phyloP scores from a whole-genome alignment of 53 echinoderm and acorn worm species.

The Astropecten irregularis region DNA sequence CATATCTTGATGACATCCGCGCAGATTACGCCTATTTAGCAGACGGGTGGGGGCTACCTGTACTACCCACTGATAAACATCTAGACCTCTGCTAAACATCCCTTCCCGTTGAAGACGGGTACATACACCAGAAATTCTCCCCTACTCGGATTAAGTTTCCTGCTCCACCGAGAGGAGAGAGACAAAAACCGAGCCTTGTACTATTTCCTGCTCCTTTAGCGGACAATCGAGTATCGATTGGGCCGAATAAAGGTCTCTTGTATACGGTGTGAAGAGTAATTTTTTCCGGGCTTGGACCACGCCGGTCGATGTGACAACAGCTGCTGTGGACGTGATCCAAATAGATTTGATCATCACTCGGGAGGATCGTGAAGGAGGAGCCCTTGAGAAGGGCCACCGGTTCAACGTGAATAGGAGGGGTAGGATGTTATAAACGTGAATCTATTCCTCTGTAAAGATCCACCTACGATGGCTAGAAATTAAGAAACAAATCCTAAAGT shows the following conservation, averaged over 20 bases:
- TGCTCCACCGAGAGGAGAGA: too few relatives aligned
- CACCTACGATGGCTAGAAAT: too few relatives aligned
- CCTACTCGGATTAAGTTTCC: not conserved
- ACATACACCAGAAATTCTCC: not conserved
- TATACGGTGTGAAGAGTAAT: slow-evolving; percentile 27
- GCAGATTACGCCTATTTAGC: too few relatives aligned
- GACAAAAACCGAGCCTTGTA: not conserved
- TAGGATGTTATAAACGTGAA: not conserved
- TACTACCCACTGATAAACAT: not conserved
- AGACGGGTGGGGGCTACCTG: not conserved
- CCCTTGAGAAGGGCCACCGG: not conserved
- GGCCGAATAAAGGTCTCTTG: not conserved
- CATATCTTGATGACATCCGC: not conserved
- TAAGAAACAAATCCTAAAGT: too few relatives aligned
- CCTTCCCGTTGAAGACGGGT: not conserved
- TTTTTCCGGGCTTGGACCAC: not conserved
- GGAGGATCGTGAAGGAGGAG: too few relatives aligned
- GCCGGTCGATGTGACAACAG: slow-evolving; percentile 34
- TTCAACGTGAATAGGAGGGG: not conserved
- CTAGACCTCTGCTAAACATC: not conserved
- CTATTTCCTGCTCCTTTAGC: slow-evolving; percentile 15
- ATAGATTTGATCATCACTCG: slow-evolving; percentile 28
- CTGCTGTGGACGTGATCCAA: slow-evolving; percentile 37
- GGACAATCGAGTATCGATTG: slow-evolving; percentile 19
- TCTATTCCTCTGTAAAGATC: not conserved